A percentile compares a stretch with the other conserved stretches of the same genome.
phyloP scores from a whole-genome alignment of 2,113 vertebrate species.

The Marmota flaviventris region DNA sequence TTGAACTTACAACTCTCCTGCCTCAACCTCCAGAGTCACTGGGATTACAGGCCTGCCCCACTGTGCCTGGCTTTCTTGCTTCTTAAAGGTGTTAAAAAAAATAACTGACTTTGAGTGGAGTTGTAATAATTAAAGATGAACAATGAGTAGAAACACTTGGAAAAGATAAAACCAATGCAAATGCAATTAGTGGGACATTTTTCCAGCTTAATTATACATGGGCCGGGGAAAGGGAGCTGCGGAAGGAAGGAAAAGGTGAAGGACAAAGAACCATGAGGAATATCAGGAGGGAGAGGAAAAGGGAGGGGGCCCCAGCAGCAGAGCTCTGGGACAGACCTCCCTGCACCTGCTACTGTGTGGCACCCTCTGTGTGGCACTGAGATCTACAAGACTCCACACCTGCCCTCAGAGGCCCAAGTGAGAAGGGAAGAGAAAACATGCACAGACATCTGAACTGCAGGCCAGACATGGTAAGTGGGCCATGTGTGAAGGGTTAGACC shows the following conservation, averaged over 20 bases:
- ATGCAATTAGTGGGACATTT: background rate
- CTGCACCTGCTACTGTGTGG: fast-evolving
- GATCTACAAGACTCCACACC: too few species aligned
- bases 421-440: background rate
- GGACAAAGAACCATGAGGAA: background rate
- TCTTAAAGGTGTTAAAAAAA: background rate
- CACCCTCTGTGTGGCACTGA: background rate
- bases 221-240: fast-evolving
- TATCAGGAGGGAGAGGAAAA: background rate
- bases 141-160: background rate
- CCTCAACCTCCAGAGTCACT: too few species aligned
- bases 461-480: fast-evolving
- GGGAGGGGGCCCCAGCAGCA: too few species aligned
- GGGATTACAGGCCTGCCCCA: too few species aligned
- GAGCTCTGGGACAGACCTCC: background rate
- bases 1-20: too few species aligned
- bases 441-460: too few species aligned
- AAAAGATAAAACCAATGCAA: background rate
- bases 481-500: fast-evolving
- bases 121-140: background rate
- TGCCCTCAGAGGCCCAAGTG: background rate
- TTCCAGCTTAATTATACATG: background rate
- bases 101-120: background rate
- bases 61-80: background rate
- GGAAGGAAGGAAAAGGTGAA: background rate